phyloP scores from a whole-genome alignment of 2,797 vertebrate genomes.

The Pseudopleuronectes americanus region DNA sequence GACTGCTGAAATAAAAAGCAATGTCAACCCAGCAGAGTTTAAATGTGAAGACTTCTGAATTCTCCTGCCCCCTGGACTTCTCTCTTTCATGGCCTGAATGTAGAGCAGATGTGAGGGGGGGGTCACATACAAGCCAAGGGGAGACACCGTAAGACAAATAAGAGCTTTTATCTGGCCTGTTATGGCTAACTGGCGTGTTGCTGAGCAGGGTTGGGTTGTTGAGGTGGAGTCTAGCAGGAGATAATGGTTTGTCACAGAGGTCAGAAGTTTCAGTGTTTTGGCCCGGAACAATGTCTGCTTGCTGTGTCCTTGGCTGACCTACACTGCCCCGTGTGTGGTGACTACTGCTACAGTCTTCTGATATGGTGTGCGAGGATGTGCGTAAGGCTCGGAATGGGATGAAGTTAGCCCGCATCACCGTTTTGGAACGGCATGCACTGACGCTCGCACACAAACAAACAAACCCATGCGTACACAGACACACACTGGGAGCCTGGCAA shows the following conservation, averaged over 20 bases:
- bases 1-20: neutral
- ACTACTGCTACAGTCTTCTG: neutral
- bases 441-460: slow-evolving; percentile 37
- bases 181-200: neutral
- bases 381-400: slow-evolving; percentile 25
- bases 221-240: slow-evolving; percentile 12
- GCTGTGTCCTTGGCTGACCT: slow-evolving; percentile 39
- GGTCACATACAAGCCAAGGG: neutral
- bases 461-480: slow-evolving; percentile 18
- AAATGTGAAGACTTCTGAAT: slow-evolving; percentile 11
- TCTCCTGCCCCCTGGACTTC: neutral
- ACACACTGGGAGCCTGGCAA: slow-evolving; percentile 43
- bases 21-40: neutral
- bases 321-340: neutral
- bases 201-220: slow-evolving; percentile 4
- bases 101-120: slow-evolving; percentile 22
- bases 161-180: slow-evolving; percentile 24
- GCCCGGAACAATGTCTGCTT: slow-evolving; percentile 9
- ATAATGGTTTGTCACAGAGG: neutral
- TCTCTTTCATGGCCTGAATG: slow-evolving; percentile 10
- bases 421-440: slow-evolving; percentile 57
- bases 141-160: slow-evolving; percentile 21
- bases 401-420: slow-evolving; percentile 37
- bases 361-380: neutral
- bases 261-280: slow-evolving; percentile 17